Conservation (phyloP, 2,888 invertebrate genomes). For the Esperia sulphurella region DNA sequence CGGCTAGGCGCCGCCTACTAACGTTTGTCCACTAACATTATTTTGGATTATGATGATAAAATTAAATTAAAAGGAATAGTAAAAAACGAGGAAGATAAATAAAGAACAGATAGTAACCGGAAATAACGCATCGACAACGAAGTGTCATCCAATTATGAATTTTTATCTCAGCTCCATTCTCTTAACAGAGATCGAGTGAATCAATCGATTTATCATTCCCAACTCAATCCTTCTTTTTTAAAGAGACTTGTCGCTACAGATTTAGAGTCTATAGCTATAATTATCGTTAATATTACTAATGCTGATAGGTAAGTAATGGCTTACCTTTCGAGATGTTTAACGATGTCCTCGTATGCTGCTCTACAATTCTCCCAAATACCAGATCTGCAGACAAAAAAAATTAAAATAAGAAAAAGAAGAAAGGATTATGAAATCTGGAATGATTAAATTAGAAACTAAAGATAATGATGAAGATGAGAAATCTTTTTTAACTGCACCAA, state of each 20-base stretch:
- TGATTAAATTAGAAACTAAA: conserved; percentile 29
- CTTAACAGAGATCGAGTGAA: conserved; percentile 28
- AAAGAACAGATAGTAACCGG: conserved; percentile 13
- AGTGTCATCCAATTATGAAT: conserved; percentile 29
- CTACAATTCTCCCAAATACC: conserved; percentile 97
- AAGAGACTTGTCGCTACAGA: background rate
- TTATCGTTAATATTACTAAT: background rate
- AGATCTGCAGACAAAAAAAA: conserved; percentile 82
- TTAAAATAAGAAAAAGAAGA: conserved; percentile 55
- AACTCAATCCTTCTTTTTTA: background rate
- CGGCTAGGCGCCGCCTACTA: background rate
- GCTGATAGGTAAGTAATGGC: conserved; percentile 34
- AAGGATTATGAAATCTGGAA: conserved; percentile 34
- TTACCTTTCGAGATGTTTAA: conserved; percentile 96
- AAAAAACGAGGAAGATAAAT: conserved; percentile 13
- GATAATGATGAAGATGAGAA: conserved; percentile 29
- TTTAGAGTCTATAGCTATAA: background rate
- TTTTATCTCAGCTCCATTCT: conserved; percentile 16
- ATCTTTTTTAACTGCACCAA: conserved; percentile 13
- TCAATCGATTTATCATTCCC: conserved; percentile 10
- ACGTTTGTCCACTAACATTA: background rate
- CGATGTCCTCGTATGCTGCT: conserved; percentile 96
- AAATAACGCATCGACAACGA: conserved; percentile 21
- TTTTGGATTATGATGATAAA: conserved; percentile 14
- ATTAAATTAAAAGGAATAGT: conserved; percentile 8